Evolutionary conservation across 2,113 vertebrate species (phyloP).

Genomic region (Condylura cristata): DNA sequence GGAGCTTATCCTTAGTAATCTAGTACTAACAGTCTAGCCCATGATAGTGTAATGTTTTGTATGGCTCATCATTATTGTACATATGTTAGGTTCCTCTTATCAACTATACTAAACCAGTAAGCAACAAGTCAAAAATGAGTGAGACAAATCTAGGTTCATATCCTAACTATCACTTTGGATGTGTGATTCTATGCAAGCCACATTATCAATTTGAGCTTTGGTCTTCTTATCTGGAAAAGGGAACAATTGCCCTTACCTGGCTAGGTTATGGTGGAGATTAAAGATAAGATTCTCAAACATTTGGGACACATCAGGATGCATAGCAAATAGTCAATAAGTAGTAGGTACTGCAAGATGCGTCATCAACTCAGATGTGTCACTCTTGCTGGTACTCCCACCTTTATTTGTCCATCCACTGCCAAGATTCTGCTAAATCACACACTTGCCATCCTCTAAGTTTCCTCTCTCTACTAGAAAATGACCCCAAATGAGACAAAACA

Average conservation of each 20-base stretch:
- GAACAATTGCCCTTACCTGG: not conserved
- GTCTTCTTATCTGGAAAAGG: conserved; percentile 44
- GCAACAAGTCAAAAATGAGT: not conserved
- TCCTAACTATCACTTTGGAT: not conserved
- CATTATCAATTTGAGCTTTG: not conserved
- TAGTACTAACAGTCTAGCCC: conserved; percentile 13
- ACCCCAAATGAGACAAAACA: conserved; percentile 1
- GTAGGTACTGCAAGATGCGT: not conserved
- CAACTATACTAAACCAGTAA: not conserved
- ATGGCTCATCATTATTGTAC: not conserved
- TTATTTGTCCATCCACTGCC: not conserved
- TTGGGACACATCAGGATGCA: not conserved
- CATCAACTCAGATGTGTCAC: not conserved
- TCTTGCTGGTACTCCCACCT: not conserved
- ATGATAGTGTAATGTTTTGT: conserved; percentile 12
- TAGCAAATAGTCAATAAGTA: conserved; percentile 25
- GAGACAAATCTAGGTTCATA: conserved; percentile 24
- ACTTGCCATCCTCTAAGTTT: not conserved
- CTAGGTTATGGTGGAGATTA: not conserved
- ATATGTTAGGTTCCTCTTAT: not conserved
- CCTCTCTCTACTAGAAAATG: not conserved
- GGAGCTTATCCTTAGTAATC: conserved; percentile 13
- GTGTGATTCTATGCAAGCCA: not conserved
- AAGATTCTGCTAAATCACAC: not conserved
- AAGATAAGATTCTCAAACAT: conserved; percentile 34